These are phyloP conservation scores for Chiridota heheva DNA, from an alignment of 35 echinoderm and acorn worm species.

Conservation along the genomic window DNA sequence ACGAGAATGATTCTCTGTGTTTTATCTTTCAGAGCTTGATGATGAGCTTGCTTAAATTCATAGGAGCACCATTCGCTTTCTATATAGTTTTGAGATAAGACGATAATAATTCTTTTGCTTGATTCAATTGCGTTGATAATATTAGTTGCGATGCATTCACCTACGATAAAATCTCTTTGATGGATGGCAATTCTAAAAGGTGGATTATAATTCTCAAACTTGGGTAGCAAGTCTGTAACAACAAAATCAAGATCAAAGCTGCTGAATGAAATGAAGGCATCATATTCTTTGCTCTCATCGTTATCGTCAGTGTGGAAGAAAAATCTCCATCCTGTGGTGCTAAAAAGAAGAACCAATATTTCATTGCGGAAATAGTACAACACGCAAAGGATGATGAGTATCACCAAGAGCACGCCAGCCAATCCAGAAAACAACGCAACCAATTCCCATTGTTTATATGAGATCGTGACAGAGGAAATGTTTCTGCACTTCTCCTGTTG, in stretches of 20 bases:
- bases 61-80: slow-evolving; percentile 78
- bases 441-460: not conserved
- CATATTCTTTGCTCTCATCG: slow-evolving; percentile 40
- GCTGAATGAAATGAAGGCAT: slow-evolving; percentile 76
- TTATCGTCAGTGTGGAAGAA: not conserved
- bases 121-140: slow-evolving; percentile 52
- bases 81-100: slow-evolving; percentile 62
- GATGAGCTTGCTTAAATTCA: slow-evolving; percentile 64
- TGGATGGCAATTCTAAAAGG: slow-evolving; percentile 42
- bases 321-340: slow-evolving; percentile 4
- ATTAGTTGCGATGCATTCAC: slow-evolving; percentile 60
- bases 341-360: slow-evolving; percentile 26
- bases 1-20: slow-evolving; percentile 34
- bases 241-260: slow-evolving; percentile 63
- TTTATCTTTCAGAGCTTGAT: slow-evolving; percentile 49
- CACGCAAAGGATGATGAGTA: not conserved
- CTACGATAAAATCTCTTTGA: slow-evolving; percentile 58
- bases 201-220: slow-evolving; percentile 26
- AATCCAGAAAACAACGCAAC: not conserved
- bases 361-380: slow-evolving; percentile 24
- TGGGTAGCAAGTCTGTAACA: slow-evolving; percentile 31
- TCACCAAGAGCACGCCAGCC: not conserved
- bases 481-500: not conserved
- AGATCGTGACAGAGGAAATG: not conserved
- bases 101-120: slow-evolving; percentile 49